A percentile compares a stretch with the other conserved stretches of the same genome.
Conservation (phyloP, 2,888 invertebrate genomes). For the Agrilus cyanescens region DNA sequence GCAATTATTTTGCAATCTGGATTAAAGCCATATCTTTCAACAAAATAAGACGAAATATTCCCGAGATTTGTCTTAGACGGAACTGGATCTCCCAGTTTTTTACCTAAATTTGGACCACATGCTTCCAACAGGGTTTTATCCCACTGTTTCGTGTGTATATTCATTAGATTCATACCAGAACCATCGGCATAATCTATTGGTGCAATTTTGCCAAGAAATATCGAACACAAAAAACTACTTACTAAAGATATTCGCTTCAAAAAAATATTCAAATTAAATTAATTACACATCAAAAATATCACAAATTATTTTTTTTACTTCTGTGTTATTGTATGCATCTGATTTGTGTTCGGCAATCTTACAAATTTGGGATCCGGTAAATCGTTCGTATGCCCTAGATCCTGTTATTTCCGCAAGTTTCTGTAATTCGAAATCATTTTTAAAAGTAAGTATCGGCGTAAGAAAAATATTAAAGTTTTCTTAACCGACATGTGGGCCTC, state of each 20-base stretch:
- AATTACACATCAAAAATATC: slow-evolving; percentile 6
- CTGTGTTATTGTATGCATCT: slow-evolving; percentile 61
- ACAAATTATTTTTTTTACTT: slow-evolving; percentile 39
- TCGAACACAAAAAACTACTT: slow-evolving; percentile 82
- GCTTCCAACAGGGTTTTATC: slow-evolving; percentile 58
- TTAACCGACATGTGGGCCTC: slow-evolving; percentile 47
- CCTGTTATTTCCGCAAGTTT: slow-evolving; percentile 71
- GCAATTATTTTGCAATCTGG: slow-evolving; percentile 69
- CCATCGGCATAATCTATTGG: slow-evolving; percentile 88
- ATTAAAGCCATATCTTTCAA: slow-evolving; percentile 75
- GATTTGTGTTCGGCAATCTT: slow-evolving; percentile 66
- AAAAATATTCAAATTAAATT: slow-evolving; percentile 22
- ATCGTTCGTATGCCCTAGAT: slow-evolving; percentile 77
- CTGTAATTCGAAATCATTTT: slow-evolving; percentile 36
- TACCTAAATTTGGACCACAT: slow-evolving; percentile 61
- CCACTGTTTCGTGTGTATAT: slow-evolving; percentile 72
- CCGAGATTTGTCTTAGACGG: slow-evolving; percentile 62
- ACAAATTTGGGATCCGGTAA: slow-evolving; percentile 88
- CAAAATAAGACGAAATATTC: slow-evolving; percentile 63
- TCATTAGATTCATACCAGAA: slow-evolving; percentile 92
- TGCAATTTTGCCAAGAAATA: slow-evolving; percentile 79
- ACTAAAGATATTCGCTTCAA: slow-evolving; percentile 75
- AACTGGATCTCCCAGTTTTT: slow-evolving; percentile 65
- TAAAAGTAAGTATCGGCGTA: slow-evolving; percentile 2
- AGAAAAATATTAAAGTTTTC: slow-evolving; percentile 3